phyloP scores from a whole-genome alignment of 2,797 vertebrate genomes.

The Scolopax rusticola region DNA sequence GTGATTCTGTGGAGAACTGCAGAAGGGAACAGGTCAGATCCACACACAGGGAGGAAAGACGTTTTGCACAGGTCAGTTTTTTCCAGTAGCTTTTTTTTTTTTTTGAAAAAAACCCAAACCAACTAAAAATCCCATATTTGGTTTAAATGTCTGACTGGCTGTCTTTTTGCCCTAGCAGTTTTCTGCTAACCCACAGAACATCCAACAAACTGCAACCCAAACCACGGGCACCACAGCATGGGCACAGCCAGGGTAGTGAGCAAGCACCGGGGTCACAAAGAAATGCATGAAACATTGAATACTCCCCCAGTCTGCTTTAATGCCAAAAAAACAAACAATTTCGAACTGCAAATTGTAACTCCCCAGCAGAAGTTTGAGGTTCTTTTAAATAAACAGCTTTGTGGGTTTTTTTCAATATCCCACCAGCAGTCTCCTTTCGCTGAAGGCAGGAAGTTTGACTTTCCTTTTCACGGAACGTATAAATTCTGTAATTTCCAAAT shows the following conservation, averaged over 20 bases:
- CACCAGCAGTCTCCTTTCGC: rapidly evolving
- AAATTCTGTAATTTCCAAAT: background rate
- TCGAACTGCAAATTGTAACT: background rate
- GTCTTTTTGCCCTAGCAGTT: background rate
- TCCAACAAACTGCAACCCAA: background rate
- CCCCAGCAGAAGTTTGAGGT: background rate
- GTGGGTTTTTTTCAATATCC: background rate
- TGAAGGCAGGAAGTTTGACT: background rate
- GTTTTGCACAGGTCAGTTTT: background rate
- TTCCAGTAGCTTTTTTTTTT: background rate
- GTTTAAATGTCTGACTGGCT: background rate
- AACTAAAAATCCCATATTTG: background rate
- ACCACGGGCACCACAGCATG: rapidly evolving
- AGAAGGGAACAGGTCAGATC: background rate
- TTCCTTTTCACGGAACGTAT: background rate
- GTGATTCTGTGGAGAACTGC: background rate
- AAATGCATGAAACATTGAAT: background rate
- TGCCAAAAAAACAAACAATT: background rate
- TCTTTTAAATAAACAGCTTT: background rate
- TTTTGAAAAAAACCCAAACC: background rate
- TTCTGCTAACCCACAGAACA: background rate
- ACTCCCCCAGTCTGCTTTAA: background rate
- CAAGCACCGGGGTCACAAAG: background rate
- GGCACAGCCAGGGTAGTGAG: too few species aligned
- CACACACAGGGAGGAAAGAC: background rate